Conservation (phyloP, 2,113 vertebrate species). For the Leucoraja erinaceus region DNA sequence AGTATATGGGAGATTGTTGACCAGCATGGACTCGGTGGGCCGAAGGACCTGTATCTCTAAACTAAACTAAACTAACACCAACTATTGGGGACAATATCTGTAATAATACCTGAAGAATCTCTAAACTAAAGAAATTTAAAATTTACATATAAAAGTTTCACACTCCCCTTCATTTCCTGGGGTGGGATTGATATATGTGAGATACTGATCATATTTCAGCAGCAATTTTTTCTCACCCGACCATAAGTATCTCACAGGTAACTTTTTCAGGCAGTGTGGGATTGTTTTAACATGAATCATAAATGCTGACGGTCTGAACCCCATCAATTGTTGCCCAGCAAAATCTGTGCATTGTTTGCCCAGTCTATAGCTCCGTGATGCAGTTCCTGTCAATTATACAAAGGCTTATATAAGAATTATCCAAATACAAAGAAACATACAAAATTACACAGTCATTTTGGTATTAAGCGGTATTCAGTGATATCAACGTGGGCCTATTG, state of each 20-base stretch:
- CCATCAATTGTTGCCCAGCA: not conserved
- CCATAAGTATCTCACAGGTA: not conserved
- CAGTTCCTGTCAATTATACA: not conserved
- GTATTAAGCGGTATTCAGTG: not conserved
- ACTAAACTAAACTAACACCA: no score
- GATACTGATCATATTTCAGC: not conserved
- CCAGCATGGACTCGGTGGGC: no score
- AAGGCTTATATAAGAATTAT: not conserved
- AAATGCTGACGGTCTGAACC: no score
- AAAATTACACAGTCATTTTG: not conserved
- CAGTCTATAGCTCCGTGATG: not conserved
- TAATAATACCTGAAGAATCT: no score
- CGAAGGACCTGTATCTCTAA: no score
- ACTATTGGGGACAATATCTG: no score
- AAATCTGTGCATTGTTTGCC: not conserved
- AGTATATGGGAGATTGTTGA: no score
- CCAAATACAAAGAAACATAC: no score
- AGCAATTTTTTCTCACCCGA: not conserved
- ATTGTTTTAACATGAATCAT: not conserved
- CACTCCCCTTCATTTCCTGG: not conserved
- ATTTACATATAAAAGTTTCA: not conserved
- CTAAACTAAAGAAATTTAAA: no score
- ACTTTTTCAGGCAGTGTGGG: not conserved
- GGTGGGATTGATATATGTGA: not conserved
- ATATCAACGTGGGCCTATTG: not conserved